Evolutionary conservation across 2,797 vertebrate species (phyloP), one percentile per base, ranked within the genome.

Genomic region (Danio albolineatus): DNA sequence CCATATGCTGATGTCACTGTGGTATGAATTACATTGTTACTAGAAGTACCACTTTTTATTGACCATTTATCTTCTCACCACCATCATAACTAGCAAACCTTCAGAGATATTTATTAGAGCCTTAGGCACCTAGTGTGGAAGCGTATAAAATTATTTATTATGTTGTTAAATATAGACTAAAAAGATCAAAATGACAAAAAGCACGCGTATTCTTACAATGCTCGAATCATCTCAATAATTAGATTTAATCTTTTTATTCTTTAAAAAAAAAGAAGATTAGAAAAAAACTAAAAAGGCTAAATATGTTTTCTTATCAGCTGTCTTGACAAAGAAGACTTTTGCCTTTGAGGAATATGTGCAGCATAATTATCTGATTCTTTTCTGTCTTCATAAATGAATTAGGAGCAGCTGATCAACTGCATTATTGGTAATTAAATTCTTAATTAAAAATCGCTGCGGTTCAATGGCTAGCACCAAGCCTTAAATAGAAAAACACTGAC

Each of bases 381-480:
- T 54, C 65, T 49, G 28, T 43, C 66, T 59, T 69, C 73, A 61
- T 77, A 81, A 81, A 81, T 73, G 54, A 83, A 83, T 85, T 79
- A 78, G 38, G 71, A 54, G 62, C 41, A 71, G 51, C 64, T 84
- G 85, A 86, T 86, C 82, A 77, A 80, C 62, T 83, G 82, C 70
- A 65, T 86, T 84, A 84, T 86, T 82, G 73, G 77, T 78, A 70
- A 82, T 86, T 80, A 84, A 84, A 86, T 82, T 80, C 61, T 77
- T 84, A 84, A 82, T 86, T 84, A 84, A 82, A 85, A 82, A 80
- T 38, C 44, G 73, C 43, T 62, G 72, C 73, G 84, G 84, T 81
- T 83, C 84, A 65, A 57, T 81, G 81, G 71, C 65, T 80, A 54
- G 69, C 75, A 56, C 74, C 17, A 60, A 53, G 57, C 44, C 44